phyloP scores from a whole-genome alignment of 2,797 vertebrate genomes.

The Clarias pachynema region DNA sequence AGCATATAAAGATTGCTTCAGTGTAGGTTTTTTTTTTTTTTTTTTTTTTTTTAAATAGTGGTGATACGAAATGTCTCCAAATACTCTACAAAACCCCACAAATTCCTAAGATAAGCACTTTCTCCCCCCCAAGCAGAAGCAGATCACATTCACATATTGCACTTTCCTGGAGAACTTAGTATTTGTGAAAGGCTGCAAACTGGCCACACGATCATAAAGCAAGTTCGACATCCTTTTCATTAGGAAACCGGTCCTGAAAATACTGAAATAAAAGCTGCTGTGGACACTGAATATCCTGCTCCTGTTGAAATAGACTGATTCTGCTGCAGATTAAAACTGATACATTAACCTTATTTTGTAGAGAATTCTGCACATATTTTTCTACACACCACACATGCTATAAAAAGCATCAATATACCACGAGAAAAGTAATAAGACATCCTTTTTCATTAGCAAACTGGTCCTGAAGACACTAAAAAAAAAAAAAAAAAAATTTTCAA shows the following conservation, averaged over 20 bases:
- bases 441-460: no score
- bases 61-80: neutral
- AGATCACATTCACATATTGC: conserved; percentile 30
- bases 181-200: neutral
- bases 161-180: conserved; percentile 5
- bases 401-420: no score
- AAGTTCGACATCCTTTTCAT: neutral
- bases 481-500: neutral
- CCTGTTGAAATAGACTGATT: no score
- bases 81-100: neutral
- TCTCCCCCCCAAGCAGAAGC: neutral
- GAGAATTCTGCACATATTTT: no score
- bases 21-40: neutral
- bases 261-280: no score
- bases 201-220: neutral
- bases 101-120: neutral
- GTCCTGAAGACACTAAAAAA: neutral
- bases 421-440: neutral
- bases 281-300: no score
- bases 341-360: no score
- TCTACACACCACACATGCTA: no score
- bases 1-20: conserved; percentile 42
- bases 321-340: no score
- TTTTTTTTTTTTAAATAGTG: neutral
- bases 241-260: no score